A percentile compares a stretch with the other conserved stretches of the same genome.
phyloP scores from a whole-genome alignment of 2,888 invertebrate species.

The Scaptomyza tumidula region DNA sequence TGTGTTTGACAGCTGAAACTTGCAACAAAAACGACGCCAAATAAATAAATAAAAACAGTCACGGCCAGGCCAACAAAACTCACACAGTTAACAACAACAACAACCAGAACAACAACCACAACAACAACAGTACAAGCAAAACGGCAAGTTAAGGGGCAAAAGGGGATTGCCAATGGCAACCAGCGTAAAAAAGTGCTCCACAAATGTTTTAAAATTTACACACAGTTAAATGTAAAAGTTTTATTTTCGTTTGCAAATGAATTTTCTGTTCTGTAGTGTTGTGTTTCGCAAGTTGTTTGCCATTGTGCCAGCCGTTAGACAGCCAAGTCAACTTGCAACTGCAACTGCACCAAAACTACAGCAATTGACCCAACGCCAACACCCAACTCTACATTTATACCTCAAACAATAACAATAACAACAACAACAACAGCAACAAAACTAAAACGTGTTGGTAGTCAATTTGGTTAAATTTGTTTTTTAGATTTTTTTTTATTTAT shows the following conservation, averaged over 20 bases:
- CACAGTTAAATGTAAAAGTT: conserved; percentile 81
- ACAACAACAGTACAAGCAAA: background rate
- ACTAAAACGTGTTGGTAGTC: conserved; percentile 52
- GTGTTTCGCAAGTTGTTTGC: conserved; percentile 66
- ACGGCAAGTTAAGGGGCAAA: background rate
- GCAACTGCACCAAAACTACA: conserved; percentile 40
- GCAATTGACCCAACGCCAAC: conserved; percentile 45
- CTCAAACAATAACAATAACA: conserved; percentile 7
- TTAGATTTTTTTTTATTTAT: conserved; percentile 17
- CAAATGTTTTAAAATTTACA: conserved; percentile 76
- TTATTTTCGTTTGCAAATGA: conserved; percentile 80
- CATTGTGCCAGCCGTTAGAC: conserved; percentile 55
- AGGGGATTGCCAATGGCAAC: conserved; percentile 37
- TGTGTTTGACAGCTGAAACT: conserved; percentile 78
- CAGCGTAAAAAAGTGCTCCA: conserved; percentile 55
- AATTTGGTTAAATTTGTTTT: conserved; percentile 56
- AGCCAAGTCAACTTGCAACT: conserved; percentile 52
- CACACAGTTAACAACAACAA: conserved; percentile 2
- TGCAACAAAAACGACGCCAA: conserved; percentile 60
- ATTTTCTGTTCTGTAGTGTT: conserved; percentile 56
- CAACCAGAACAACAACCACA: too few relatives aligned
- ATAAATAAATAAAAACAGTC: conserved; percentile 70
- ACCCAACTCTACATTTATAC: conserved; percentile 37
- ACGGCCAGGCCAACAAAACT: conserved; percentile 31
- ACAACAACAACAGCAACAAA: conserved; percentile 18